A percentile compares a stretch with the other conserved stretches of the same genome.
phyloP scores from a whole-genome alignment of 2,113 vertebrate genomes.

The Chloebia gouldiae region DNA sequence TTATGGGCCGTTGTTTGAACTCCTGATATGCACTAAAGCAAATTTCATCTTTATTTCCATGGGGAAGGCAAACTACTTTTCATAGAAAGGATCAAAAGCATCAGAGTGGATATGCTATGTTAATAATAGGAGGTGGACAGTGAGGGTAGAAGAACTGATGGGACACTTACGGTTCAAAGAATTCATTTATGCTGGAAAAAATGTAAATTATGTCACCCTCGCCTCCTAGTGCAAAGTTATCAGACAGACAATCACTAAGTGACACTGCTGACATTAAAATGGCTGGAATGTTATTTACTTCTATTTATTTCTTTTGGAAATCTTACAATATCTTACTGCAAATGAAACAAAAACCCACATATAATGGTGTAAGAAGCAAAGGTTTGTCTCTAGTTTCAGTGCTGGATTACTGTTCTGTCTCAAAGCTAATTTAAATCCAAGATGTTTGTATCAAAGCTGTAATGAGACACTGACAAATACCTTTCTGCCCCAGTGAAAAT shows the following conservation, averaged over 20 bases:
- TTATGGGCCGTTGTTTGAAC: slow-evolving; percentile 50
- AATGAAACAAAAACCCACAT: slow-evolving; percentile 8
- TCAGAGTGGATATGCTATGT: slow-evolving; percentile 50
- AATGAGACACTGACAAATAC: slow-evolving; percentile 76
- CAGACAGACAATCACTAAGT: slow-evolving; percentile 51
- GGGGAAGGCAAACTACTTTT: slow-evolving; percentile 72
- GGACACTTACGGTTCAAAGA: slow-evolving; percentile 59
- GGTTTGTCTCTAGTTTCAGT: slow-evolving; percentile 11
- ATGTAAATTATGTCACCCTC: slow-evolving; percentile 74
- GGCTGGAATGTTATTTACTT: slow-evolving; percentile 62
- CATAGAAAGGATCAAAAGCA: slow-evolving; percentile 57
- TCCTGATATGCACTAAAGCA: slow-evolving; percentile 60
- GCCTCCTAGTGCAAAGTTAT: slow-evolving; percentile 69
- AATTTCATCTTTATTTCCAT: slow-evolving; percentile 69
- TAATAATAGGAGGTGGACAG: slow-evolving; percentile 69
- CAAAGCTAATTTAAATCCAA: slow-evolving; percentile 72
- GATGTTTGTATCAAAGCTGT: slow-evolving; percentile 69
- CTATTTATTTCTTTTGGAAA: slow-evolving; percentile 53
- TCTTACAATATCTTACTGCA: slow-evolving; percentile 46
- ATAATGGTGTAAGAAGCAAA: slow-evolving; percentile 56
- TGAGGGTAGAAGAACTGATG: slow-evolving; percentile 65
- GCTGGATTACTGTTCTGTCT: slow-evolving; percentile 65
- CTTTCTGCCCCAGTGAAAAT: slow-evolving; percentile 80
- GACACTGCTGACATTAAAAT: slow-evolving; percentile 64
- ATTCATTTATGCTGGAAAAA: slow-evolving; percentile 68